phyloP scores from a whole-genome alignment of 2,113 vertebrate species.

The Cephalophus harveyi region DNA sequence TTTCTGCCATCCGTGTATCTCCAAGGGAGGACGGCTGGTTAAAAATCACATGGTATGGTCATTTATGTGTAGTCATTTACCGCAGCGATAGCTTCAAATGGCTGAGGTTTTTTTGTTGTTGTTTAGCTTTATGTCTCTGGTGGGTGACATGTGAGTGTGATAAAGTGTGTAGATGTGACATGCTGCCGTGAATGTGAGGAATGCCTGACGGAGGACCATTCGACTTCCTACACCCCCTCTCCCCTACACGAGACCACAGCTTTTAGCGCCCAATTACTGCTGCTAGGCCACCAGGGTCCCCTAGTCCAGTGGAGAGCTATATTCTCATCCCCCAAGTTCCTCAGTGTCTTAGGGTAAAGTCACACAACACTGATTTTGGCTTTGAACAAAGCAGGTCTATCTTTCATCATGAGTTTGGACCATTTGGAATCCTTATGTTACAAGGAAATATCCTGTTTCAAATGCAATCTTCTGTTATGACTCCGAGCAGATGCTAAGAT shows the following conservation, averaged over 20 bases:
- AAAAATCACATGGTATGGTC: neutral
- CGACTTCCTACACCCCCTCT: neutral
- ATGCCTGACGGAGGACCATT: neutral
- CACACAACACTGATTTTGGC: neutral
- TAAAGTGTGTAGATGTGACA: neutral
- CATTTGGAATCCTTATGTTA: neutral
- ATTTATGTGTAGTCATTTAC: neutral
- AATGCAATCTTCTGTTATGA: neutral
- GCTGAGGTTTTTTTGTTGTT: neutral
- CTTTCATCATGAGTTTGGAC: neutral
- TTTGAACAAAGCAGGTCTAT: neutral
- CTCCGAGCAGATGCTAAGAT: neutral
- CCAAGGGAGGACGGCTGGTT: neutral
- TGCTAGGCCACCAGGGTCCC: neutral
- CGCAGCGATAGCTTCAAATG: neutral
- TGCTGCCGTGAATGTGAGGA: neutral
- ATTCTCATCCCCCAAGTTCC: neutral
- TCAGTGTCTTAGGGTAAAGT: neutral
- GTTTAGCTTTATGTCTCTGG: neutral
- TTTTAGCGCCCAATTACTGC: neutral
- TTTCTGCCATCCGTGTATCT: neutral
- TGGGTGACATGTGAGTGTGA: neutral
- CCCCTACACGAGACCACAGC: neutral
- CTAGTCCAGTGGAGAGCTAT: neutral
- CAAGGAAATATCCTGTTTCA: neutral